Base-by-base conservation (phyloP, 1,140 invertebrate genomes). In the Leptinotarsa undecemlineata region DNA sequence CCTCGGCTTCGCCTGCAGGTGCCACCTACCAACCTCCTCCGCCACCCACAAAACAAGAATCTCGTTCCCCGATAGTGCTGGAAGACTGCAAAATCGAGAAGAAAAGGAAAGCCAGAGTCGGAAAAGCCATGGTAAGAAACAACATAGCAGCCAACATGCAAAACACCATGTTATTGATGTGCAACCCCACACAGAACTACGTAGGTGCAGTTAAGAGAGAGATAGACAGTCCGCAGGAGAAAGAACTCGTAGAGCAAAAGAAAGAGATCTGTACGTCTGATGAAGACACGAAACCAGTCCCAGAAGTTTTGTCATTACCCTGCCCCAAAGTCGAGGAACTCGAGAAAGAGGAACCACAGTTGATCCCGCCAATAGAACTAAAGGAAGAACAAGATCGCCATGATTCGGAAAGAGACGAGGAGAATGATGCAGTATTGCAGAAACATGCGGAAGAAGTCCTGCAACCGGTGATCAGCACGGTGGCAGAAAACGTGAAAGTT, bases 51-150 rank as follows among this genome's bases (percentile, higher is more conserved):
- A 82, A 83, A 75, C 80, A 80, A 68, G 79, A 83, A 72, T 74
- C 76, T 14, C 64, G 67, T 1, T 75, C 71, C 13, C 72, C 73
- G 8, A 78, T 79, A 62, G 71, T 76, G 13, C 73, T 77, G 14
- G 42, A 72, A 63, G 77, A 76, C 48, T 75, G 73, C 21, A 81
- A 79, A 75, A 61, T 76, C 23, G 82, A 84, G 72, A 82, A 84
- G 48, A 78, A 84, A 42, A 81, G 89, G n/a, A 88, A 89, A 77
- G 90, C 90, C 3, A 86, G 90, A n/a, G 86, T 91, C 33, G 90
- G 90, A 33, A 91, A 91, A 85, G 88, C 86, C n/a, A 91, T 90
- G 89, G 90, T 89, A 23, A 84, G 90, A 26, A 87, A 89, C 74
- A 87, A 88, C 26, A 85, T 88, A 23, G 67, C 51, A 57, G 68